phyloP scores from a whole-genome alignment of 2,888 invertebrate genomes.

The Nebria brevicollis region DNA sequence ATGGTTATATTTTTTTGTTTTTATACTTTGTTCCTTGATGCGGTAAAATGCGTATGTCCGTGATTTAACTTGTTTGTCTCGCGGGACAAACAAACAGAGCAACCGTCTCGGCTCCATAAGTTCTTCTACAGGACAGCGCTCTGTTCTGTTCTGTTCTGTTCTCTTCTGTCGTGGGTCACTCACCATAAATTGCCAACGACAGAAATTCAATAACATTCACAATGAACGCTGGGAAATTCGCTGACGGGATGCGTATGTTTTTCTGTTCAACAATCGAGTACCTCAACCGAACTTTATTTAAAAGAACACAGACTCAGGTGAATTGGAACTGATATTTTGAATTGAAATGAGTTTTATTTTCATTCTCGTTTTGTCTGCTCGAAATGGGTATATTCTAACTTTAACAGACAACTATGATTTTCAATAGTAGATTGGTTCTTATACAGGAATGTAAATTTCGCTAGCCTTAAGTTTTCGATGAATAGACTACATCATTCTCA shows the following conservation, averaged over 20 bases:
- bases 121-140: not conserved
- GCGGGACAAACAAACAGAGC: slow-evolving; percentile 17
- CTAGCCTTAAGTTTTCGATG: not conserved
- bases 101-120: not conserved
- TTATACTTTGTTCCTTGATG: not conserved
- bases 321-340: slow-evolving; percentile 2
- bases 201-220: slow-evolving; percentile 44
- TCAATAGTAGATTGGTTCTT: not conserved
- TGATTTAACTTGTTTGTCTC: slow-evolving; percentile 36
- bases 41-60: slow-evolving; percentile 12
- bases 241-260: slow-evolving; percentile 39
- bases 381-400: not conserved
- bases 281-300: slow-evolving; percentile 27
- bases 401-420: not conserved
- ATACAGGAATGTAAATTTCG: not conserved
- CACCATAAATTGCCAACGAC: slow-evolving; percentile 45
- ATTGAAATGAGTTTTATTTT: not conserved
- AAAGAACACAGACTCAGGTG: slow-evolving; percentile 20
- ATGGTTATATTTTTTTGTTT: not conserved
- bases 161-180: slow-evolving; percentile 26
- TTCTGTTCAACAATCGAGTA: slow-evolving; percentile 9
- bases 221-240: slow-evolving; percentile 39
- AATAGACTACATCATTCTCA: no score
- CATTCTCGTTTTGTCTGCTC: slow-evolving; percentile 1
- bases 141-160: not conserved